Base-by-base conservation (phyloP, 2,797 vertebrate genomes). In the Periophthalmus magnuspinnatus region DNA sequence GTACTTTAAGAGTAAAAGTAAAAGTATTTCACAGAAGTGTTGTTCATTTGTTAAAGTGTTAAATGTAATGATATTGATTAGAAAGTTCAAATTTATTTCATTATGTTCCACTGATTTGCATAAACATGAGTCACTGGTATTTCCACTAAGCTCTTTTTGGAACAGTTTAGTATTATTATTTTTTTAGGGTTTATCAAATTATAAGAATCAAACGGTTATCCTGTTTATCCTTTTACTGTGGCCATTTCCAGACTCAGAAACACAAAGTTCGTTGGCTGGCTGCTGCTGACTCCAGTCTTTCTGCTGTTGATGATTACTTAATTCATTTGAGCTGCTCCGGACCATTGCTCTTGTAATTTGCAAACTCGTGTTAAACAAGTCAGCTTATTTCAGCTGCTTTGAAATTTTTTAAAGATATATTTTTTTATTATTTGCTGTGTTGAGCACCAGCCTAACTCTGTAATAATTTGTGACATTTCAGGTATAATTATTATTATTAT, bases 251-350 rank as follows among this genome's bases (percentile, higher is more conserved):
- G 13, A 4, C 6, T 45, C 41, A 4, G 11, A 38, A 8, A 38
- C 7, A 45, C 41, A 14, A 28, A 28, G 41, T 45, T 3, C 4
- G 10, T 13, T 41, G 34, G 1, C 28, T 1, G n/a, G 6, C 24
- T 16, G 45, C 63, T 14, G 11, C 56, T 58, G 59, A 78, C 19
- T 52, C 55, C 68, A 67, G 75, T 80, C 76, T 80, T 67, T 52
- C 55, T 63, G 55, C 38, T 48, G 81, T 85, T 89, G 82, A 88
- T 87, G 63, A 89, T 91, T 86, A 60, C 63, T 82, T 65, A 69
- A 71, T 68, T 60, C 33, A 41, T 32, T 11, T 58, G 59, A 56
- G 48, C 19, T 1, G 52, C 50, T 38, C 28, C 41, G 60, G 77
- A 86, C 72, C 81, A 90, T 89, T 87, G 84, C 50, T 54, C 84